Conservation (phyloP, 2,113 vertebrate species). For the Illadopsis cleaveri region DNA sequence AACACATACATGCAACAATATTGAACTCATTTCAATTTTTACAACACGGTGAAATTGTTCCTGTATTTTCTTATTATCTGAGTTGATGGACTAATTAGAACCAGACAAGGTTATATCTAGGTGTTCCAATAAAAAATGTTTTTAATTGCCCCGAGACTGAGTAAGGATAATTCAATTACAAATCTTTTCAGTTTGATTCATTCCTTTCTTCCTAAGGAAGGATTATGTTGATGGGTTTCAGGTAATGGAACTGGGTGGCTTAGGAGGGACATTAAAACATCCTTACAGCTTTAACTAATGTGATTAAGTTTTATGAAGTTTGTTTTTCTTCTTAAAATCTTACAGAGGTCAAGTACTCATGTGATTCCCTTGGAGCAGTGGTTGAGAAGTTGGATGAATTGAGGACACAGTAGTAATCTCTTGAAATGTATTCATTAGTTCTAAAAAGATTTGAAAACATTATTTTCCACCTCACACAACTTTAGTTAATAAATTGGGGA, state of each 20-base stretch:
- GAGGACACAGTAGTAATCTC: constrained; percentile 69
- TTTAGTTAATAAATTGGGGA: constrained; percentile 19
- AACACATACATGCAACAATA: constrained; percentile 27
- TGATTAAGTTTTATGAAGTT: constrained; percentile 93
- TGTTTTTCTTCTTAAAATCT: constrained; percentile 88
- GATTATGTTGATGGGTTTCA: constrained; percentile 85
- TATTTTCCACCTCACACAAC: constrained; percentile 56
- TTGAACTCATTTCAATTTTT: constrained; percentile 66
- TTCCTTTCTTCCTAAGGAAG: constrained; percentile 77
- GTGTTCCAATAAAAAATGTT: constrained; percentile 73
- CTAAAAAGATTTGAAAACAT: constrained; percentile 62
- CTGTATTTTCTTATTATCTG: constrained; percentile 70
- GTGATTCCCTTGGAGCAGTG: constrained; percentile 62
- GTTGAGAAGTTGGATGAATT: constrained; percentile 62
- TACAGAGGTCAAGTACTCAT: constrained; percentile 74
- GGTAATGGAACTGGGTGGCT: constrained; percentile 85
- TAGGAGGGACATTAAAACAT: constrained; percentile 83
- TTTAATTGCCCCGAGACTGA: constrained; percentile 83
- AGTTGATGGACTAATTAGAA: constrained; percentile 72
- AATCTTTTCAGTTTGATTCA: constrained; percentile 80
- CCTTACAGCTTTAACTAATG: constrained; percentile 86
- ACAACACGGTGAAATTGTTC: constrained; percentile 52
- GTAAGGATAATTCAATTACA: constrained; percentile 83
- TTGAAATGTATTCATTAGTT: constrained; percentile 70
- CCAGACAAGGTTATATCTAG: constrained; percentile 73